Base-by-base conservation (phyloP, 1,140 invertebrate species). In the Sarcophaga peregrina region DNA sequence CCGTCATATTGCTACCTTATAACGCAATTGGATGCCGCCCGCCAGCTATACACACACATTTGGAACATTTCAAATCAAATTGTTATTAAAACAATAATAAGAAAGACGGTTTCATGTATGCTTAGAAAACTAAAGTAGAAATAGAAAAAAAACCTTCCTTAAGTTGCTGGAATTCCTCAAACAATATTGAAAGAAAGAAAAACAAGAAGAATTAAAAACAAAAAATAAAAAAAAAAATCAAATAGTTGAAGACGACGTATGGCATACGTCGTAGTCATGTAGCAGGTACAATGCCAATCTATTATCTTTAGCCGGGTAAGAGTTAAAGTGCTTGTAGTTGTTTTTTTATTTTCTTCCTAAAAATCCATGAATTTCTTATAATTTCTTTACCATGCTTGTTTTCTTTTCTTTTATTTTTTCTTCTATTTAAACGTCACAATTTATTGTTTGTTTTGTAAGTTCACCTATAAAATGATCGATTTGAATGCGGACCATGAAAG, bases 21-120 rank as follows among this genome's bases (percentile, higher is more conserved):
- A 50, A 78, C 47, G 75, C 75, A 50, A 78, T 78, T 78, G 75
- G 48, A 78, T 78, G 47, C 75, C 75, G 47, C 47, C 75, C 75
- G 75, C 75, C 8, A 78, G 75, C 75, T 78, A 78, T n/a, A 37
- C 25, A 37, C 4, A 37, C 25, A 2, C 25, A 37, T 78, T 78
- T 50, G 50, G 50, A n/a, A 68, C 62, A 78, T 78, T 78, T 78
- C 75, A 78, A 78, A 78, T 78, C 75, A 78, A 78, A 78, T 68
- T n/a, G 13, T 58, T 76, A 78, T 78, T 78, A 78, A 52, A 52
- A 52, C n/a, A 50, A 78, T 9, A 68, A 52, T 0, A 10, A 62
- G 15, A 11, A n/a, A 62, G 11, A 15, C 54, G n/a, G 15, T 37
- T 4, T 37, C 54, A 58, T 13, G 13, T n/a, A 58, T 58, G n/a